phyloP scores from a whole-genome alignment of 2,113 vertebrate species.

The Phylloscopus whistleri region DNA sequence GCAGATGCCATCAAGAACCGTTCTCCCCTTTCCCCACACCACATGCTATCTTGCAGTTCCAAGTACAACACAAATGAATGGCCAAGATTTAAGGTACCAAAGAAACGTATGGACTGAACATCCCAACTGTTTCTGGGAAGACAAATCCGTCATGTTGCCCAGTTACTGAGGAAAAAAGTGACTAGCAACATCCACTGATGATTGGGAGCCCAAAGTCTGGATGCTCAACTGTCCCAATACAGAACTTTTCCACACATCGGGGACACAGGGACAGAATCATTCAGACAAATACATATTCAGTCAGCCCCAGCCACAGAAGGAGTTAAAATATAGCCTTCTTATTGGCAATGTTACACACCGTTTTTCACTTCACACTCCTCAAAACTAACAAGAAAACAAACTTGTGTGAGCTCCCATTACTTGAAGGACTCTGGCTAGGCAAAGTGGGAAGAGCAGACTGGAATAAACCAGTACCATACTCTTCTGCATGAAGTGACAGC shows the following conservation, averaged over 20 bases:
- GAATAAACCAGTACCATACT: not conserved
- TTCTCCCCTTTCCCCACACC: not conserved
- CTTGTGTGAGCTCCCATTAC: not conserved
- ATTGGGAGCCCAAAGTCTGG: not conserved
- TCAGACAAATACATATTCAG: not conserved
- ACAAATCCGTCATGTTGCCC: not conserved
- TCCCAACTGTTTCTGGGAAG: not conserved
- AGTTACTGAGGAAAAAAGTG: not conserved
- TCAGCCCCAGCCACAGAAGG: not conserved
- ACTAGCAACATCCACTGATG: not conserved
- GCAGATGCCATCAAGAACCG: not conserved
- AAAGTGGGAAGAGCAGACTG: not conserved
- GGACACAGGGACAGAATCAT: not conserved
- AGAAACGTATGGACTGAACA: not conserved
- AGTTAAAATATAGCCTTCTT: not conserved
- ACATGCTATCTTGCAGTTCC: not conserved
- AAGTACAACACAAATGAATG: not conserved
- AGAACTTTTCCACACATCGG: not conserved
- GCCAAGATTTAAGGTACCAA: not conserved
- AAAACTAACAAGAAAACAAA: not conserved
- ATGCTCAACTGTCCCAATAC: accelerated
- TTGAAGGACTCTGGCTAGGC: not conserved
- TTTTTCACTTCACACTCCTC: not conserved
- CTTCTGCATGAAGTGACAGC: not conserved
- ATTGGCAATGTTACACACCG: no score